A percentile compares a stretch with the other conserved stretches of the same genome.
Conservation (phyloP, 2,888 invertebrate genomes). For the Steinernema scapterisci region DNA sequence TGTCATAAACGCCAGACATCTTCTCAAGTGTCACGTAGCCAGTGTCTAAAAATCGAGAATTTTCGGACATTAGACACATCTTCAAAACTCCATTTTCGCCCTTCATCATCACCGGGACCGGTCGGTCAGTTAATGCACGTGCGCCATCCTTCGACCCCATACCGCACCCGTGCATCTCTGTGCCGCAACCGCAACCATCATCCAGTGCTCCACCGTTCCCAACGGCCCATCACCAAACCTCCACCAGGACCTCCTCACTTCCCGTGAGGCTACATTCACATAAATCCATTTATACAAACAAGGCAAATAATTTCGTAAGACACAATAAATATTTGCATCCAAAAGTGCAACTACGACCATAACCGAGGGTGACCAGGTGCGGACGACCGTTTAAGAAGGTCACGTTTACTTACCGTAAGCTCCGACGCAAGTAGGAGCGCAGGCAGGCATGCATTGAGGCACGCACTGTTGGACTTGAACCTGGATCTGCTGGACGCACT, state of each 20-base stretch:
- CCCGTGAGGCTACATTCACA: no score
- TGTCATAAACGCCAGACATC: no score
- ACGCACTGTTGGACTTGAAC: slow-evolving; percentile 33
- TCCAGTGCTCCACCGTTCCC: not conserved
- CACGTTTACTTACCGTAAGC: slow-evolving; percentile 12
- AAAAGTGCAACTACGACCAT: not conserved
- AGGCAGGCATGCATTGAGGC: slow-evolving; percentile 36
- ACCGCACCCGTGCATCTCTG: no score
- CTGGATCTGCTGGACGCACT: slow-evolving; percentile 33
- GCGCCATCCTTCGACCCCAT: no score
- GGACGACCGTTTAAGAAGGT: not conserved
- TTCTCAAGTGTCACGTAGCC: no score
- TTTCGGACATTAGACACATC: no score
- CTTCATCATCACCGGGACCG: no score
- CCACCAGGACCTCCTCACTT: not conserved
- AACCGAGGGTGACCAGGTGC: not conserved
- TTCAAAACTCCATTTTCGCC: no score
- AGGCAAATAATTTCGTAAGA: not conserved
- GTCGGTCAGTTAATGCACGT: no score
- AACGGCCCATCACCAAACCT: not conserved
- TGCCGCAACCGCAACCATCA: no score
- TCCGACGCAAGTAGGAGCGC: slow-evolving; percentile 32
- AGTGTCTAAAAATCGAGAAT: no score
- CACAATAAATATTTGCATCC: slow-evolving; percentile 16
- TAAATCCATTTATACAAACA: not conserved